These are phyloP conservation scores for Pachymerium ferrugineum DNA, from an alignment of 2,888 invertebrate species.

Conservation along the genomic window DNA sequence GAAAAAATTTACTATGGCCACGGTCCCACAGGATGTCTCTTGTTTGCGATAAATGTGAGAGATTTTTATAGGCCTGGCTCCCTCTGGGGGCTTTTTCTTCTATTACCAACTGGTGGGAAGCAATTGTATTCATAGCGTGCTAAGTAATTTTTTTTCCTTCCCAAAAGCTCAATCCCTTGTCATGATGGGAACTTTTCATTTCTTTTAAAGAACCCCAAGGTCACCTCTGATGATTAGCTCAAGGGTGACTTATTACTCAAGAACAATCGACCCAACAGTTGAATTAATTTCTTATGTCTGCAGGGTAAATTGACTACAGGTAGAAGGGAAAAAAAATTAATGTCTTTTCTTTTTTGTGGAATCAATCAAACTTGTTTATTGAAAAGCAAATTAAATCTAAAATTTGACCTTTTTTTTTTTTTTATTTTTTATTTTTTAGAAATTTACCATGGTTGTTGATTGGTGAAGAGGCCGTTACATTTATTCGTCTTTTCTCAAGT, in stretches of 20 bases:
- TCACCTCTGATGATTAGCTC: background rate
- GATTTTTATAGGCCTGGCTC: too few relatives aligned
- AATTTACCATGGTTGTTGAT: background rate
- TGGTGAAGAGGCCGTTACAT: too few relatives aligned
- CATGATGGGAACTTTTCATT: background rate
- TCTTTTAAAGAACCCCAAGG: background rate
- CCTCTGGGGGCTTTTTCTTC: too few relatives aligned
- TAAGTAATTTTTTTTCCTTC: too few relatives aligned
- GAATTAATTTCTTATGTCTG: background rate
- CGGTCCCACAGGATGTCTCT: too few relatives aligned
- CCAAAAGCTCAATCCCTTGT: background rate
- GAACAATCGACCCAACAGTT: background rate
- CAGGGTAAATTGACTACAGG: background rate
- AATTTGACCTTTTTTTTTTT: background rate
- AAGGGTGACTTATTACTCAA: constrained; percentile 11
- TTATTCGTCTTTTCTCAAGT: too few relatives aligned
- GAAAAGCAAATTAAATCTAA: background rate
- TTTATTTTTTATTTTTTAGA: background rate
- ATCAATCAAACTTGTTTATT: background rate
- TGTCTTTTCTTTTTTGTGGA: background rate
- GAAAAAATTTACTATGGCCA: too few relatives aligned
- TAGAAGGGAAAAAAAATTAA: too few relatives aligned
- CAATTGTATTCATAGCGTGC: too few relatives aligned
- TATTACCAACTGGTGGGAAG: too few relatives aligned
- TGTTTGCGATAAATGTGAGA: too few relatives aligned